Percentiles rank a stretch among this genome's conserved stretches.
Evolutionary conservation across 2,113 vertebrate species (phyloP).

Genomic region (Sinocyclocheilus rhinocerous): DNA sequence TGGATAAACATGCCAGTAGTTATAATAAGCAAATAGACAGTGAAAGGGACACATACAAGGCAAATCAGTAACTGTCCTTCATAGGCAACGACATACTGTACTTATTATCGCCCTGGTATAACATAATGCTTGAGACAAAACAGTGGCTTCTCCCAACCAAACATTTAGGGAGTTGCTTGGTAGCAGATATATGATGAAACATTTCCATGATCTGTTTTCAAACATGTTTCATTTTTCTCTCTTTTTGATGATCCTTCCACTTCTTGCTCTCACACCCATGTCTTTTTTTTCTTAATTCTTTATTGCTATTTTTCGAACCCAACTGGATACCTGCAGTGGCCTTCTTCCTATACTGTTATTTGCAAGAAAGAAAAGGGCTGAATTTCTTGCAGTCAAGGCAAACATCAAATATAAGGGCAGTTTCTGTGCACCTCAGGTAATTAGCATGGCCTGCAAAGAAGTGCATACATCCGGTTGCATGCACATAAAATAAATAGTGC

Average conservation of each 20-base stretch:
- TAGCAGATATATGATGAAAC: neutral
- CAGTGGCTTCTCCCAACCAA: neutral
- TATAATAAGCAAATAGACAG: neutral
- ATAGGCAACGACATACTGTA: neutral
- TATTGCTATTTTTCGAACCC: neutral
- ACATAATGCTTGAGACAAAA: slow-evolving; percentile 2
- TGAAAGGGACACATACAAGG: neutral
- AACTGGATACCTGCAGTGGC: neutral
- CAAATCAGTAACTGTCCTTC: neutral
- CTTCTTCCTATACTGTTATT: neutral
- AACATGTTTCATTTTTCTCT: neutral
- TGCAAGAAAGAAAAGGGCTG: neutral
- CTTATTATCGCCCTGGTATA: neutral
- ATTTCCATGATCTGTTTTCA: neutral
- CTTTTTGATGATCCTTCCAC: neutral
- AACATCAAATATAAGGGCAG: neutral
- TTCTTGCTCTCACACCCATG: neutral
- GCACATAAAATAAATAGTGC: slow-evolving; percentile 5
- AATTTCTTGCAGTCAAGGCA: neutral
- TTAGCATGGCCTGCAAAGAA: neutral
- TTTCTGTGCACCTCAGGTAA: neutral
- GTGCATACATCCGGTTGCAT: slow-evolving; percentile 7
- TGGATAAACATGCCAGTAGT: neutral
- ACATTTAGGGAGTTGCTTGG: neutral
- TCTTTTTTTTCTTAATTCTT: neutral